Evolutionary conservation across 2,888 invertebrate genomes (phyloP), one percentile per base, ranked within the genome.

Genomic region (Phyto melanocephala): DNA sequence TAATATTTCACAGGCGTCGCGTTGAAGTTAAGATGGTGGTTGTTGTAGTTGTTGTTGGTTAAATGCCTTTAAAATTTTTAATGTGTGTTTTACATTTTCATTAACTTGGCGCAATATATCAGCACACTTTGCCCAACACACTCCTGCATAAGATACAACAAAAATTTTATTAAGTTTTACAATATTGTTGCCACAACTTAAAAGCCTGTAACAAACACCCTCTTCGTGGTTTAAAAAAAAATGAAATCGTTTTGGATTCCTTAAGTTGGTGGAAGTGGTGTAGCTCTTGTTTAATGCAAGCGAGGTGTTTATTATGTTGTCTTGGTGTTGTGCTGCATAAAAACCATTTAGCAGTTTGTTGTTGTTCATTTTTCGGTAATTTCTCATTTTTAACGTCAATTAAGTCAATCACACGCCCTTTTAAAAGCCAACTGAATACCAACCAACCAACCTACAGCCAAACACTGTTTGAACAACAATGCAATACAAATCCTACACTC

Each of bases 391-490:
- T 89, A 90, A 90, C 90, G 90, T 89, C 90, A 90, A 90, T 90
- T 90, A 90, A 90, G 90, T 90, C 90, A 90, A 90, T 90, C 90
- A 90, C 90, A 90, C 91, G 91, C 90, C 90, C 91, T 89, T 90
- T 90, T 88, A 87, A 79, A 79, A 76, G 52, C 65, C 68, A 65
- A 67, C 28, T 42, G 24, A 62, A 62, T 22, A 50, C 60, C 60
- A 63, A 33, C 28, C 42, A 60, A 60, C 50, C 68, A 28, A 68
- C 56, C 37, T 8, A 17, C 35, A 24, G 58, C 15, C 45, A 62
- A 63, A 50, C 78, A 75, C 74, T 42, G 77, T 65, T 82, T 67
- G 20, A 33, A 60, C 52, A 74, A 80, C 65, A 67, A 60, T 65
- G 63, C 50, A 58, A 50, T 78, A 40, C 50, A 58, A 42, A 68